A percentile compares a stretch with the other conserved stretches of the same genome.
phyloP scores from a whole-genome alignment of 1,140 invertebrate genomes.

The Rhopalosiphum padi region DNA sequence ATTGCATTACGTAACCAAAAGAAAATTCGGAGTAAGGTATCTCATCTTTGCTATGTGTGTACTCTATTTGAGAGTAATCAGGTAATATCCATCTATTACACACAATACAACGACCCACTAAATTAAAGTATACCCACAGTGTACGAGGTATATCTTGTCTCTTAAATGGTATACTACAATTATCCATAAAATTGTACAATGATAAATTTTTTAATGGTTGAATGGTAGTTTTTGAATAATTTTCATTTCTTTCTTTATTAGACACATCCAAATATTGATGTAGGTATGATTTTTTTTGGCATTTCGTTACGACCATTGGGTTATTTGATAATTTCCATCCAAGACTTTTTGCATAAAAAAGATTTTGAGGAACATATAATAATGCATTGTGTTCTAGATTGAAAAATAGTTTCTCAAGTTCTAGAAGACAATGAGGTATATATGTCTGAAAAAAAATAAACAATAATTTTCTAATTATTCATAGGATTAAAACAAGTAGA shows the following conservation, averaged over 20 bases:
- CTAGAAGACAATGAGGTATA: background rate
- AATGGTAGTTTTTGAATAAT: background rate
- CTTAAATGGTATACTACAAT: background rate
- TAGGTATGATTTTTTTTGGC: background rate
- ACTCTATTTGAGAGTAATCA: background rate
- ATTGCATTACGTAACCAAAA: background rate
- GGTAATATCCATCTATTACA: background rate
- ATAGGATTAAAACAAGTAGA: background rate
- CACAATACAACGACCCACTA: background rate
- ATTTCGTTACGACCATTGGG: background rate
- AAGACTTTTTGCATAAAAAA: background rate
- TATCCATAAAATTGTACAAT: background rate
- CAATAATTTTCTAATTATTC: background rate
- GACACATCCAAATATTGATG: background rate
- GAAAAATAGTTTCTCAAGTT: background rate
- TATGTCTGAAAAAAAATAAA: background rate
- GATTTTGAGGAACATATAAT: background rate
- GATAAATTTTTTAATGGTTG: background rate
- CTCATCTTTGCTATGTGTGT: background rate
- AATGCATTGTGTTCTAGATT: background rate
- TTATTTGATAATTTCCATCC: background rate
- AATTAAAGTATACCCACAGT: background rate
- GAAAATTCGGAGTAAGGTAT: no score
- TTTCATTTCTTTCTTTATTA: background rate
- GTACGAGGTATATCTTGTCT: slow-evolving; percentile 27